phyloP scores from a whole-genome alignment of 2,888 invertebrate genomes.

The Apamea crenata region DNA sequence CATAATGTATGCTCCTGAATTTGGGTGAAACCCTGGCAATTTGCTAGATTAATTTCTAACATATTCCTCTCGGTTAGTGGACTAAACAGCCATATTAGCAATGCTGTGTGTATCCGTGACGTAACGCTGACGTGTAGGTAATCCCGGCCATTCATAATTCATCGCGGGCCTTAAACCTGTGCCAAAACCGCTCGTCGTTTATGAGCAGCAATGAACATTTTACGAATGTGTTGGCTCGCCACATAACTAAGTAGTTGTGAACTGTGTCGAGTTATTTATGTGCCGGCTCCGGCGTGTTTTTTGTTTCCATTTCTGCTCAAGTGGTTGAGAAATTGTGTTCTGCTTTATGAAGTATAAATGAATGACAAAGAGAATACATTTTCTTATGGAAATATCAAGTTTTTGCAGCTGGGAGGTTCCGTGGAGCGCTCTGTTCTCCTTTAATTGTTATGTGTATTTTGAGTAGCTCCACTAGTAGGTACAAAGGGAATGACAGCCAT shows the following conservation, averaged over 20 bases:
- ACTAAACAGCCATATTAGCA: conserved; percentile 54
- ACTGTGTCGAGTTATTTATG: conserved; percentile 63
- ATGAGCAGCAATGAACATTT: conserved; percentile 62
- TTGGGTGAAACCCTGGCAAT: conserved; percentile 22
- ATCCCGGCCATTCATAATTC: conserved; percentile 56
- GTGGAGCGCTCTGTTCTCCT: conserved; percentile 28
- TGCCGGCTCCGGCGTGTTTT: conserved; percentile 43
- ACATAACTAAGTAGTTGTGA: conserved; percentile 59
- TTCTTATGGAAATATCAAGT: conserved; percentile 62
- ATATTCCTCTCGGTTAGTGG: conserved; percentile 41
- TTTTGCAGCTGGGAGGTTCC: conserved; percentile 31
- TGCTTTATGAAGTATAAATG: conserved; percentile 57
- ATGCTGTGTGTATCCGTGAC: conserved; percentile 53
- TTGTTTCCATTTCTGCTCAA: conserved; percentile 52
- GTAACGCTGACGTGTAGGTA: conserved; percentile 54
- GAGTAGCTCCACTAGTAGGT: conserved; percentile 26
- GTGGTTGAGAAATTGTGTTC: conserved; percentile 52
- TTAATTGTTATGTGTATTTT: conserved; percentile 52
- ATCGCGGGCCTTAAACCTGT: conserved; percentile 49
- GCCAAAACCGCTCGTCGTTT: conserved; percentile 54
- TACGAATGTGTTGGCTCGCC: conserved; percentile 64
- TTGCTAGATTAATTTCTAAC: conserved; percentile 50
- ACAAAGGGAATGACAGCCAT: conserved; percentile 28
- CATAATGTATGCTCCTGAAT: conserved; percentile 6
- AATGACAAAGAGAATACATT: conserved; percentile 67